These are phyloP conservation scores for Lophochroa leadbeateri DNA, from an alignment of 2,113 vertebrate species.

Conservation along the genomic window DNA sequence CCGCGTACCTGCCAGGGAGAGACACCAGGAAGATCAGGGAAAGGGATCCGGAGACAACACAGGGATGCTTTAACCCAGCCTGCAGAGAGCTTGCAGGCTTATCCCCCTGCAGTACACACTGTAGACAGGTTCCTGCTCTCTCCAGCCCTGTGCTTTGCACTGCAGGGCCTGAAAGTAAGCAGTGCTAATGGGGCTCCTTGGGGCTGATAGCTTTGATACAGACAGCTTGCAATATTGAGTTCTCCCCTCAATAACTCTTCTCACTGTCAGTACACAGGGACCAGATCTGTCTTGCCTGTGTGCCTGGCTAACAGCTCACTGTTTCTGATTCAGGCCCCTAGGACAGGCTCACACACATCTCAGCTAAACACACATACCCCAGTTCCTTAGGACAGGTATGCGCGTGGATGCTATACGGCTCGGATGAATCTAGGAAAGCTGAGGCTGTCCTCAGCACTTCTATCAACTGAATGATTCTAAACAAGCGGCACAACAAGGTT, in stretches of 20 bases:
- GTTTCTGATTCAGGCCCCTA: background rate
- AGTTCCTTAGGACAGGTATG: background rate
- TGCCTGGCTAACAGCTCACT: background rate
- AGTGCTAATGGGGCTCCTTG: background rate
- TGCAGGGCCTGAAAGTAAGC: background rate
- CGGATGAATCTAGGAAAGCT: background rate
- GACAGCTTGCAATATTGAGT: background rate
- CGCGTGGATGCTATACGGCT: accelerated
- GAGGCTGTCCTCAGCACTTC: background rate
- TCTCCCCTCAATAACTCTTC: background rate
- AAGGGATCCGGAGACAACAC: background rate
- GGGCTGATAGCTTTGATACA: background rate
- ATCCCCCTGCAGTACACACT: background rate
- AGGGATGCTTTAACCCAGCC: background rate
- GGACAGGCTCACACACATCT: background rate
- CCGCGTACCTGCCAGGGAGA: conserved; percentile 84
- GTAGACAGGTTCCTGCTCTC: background rate
- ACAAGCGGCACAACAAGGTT: background rate
- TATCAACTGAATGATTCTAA: background rate
- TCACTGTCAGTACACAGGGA: background rate
- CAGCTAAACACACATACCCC: background rate
- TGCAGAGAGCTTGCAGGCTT: no score
- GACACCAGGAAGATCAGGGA: background rate
- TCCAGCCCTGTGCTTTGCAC: background rate
- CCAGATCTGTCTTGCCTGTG: background rate